phyloP scores from a whole-genome alignment of 2,113 vertebrate genomes.

The Haemorhous mexicanus region DNA sequence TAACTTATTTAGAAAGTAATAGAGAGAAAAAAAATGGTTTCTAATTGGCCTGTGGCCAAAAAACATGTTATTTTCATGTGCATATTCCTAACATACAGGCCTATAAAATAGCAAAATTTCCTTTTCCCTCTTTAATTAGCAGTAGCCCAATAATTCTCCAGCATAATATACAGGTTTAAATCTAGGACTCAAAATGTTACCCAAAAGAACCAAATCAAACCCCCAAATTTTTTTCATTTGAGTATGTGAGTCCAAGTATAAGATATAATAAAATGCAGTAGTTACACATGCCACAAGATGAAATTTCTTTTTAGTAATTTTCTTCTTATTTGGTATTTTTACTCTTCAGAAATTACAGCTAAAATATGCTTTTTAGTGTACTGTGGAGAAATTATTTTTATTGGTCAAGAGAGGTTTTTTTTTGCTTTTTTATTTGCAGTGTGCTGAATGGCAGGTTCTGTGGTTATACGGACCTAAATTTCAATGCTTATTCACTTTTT shows the following conservation, averaged over 20 bases:
- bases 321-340: neutral
- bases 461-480: neutral
- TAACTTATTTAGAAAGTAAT: neutral
- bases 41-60: neutral
- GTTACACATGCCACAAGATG: neutral
- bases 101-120: accelerated
- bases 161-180: neutral
- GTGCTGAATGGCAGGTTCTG: neutral
- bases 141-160: neutral
- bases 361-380: neutral
- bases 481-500: neutral
- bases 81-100: neutral
- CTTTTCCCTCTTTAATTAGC: neutral
- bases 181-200: neutral
- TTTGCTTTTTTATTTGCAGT: neutral
- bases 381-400: neutral
- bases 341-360: neutral
- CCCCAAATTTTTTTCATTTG: neutral
- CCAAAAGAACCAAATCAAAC: accelerated
- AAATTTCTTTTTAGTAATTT: neutral
- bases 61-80: neutral
- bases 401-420: neutral
- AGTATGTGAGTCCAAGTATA: neutral
- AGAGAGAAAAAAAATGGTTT: neutral
- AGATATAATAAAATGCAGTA: neutral